Base-by-base conservation (phyloP, 2,888 invertebrate species). In the Acanthococcus lagerstroemiae region DNA sequence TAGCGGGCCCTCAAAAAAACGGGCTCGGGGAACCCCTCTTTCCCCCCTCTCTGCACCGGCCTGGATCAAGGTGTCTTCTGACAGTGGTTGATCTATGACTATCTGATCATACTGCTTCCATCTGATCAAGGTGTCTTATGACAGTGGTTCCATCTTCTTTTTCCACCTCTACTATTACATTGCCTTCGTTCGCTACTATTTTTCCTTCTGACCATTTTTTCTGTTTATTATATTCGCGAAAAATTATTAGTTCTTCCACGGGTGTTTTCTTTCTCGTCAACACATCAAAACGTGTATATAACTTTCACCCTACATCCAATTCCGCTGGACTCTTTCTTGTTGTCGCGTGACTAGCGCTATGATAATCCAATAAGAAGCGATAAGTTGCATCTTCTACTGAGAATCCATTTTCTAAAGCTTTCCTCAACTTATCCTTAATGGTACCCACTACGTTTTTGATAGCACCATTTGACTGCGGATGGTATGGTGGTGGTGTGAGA, bases 401-500 rank as follows among this genome's bases (percentile, higher is more conserved):
- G 6, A 37, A 2, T n/a, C 17, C 56, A 22, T 48, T 30, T 22
- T 52, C 25, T 24, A 66, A 24, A 25, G 52, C 46, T 57, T 57
- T 48, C 24, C 30, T 63, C 17, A 63, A 46, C 44, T 63, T 63
- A 30, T 48, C 48, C 19, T 48, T 48, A 21, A 48, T 17, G 19
- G 19, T 21, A 9, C 17, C n/a, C 12, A 56, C 37, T 6, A 6
- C 6, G 1, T 19, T 6, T n/a, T 56, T 37, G 1, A 21, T 19
- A 1, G 19, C 30, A 3, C 70, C 67, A 57, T 71, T 71, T 7
- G 57, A 67, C 7, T 65, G 45, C 3, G 67, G 69, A 63, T 70
- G 69, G 12, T 68, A 69, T 25, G 69, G 69, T 17, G 70, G 66
- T 5, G 66, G 63, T 27, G 67, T 65, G 25, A 58, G 67, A 46